These are phyloP conservation scores for Mormoops blainvillei DNA, from an alignment of 2,113 vertebrate species.

Conservation along the genomic window DNA sequence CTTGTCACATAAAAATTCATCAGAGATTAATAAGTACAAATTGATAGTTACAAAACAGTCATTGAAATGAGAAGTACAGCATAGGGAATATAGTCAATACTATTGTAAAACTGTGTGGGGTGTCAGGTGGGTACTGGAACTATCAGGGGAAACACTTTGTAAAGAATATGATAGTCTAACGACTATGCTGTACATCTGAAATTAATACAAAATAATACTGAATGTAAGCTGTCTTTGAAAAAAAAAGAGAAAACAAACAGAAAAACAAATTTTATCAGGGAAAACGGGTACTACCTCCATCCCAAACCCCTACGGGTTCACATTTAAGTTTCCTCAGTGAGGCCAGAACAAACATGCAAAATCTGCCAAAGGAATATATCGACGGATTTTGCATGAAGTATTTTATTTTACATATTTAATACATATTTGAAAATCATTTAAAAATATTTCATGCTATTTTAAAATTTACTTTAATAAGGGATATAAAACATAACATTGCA, in stretches of 20 bases:
- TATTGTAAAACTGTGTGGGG: too few species aligned
- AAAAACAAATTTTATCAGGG: not conserved
- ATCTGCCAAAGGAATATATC: not conserved
- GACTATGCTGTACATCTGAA: not conserved
- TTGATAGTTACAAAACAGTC: not conserved
- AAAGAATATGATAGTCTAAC: not conserved
- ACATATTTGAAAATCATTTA: not conserved
- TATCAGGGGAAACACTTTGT: not conserved
- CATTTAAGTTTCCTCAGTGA: not conserved
- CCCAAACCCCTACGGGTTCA: not conserved
- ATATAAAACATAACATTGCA: not conserved
- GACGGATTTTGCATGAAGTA: not conserved
- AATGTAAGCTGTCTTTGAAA: not conserved
- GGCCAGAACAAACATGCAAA: not conserved
- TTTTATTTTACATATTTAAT: not conserved
- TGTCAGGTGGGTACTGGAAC: too few species aligned
- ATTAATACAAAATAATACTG: not conserved
- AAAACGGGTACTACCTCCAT: not conserved
- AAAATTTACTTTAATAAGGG: not conserved
- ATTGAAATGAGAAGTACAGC: too few species aligned
- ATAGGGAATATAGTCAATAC: too few species aligned
- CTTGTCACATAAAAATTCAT: not conserved
- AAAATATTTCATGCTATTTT: not conserved
- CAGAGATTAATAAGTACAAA: not conserved
- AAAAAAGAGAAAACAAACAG: not conserved